Percentiles rank a stretch among this genome's conserved stretches.
Evolutionary conservation across 2,888 invertebrate species (phyloP).

Genomic region (Diadegma fenestrale): DNA sequence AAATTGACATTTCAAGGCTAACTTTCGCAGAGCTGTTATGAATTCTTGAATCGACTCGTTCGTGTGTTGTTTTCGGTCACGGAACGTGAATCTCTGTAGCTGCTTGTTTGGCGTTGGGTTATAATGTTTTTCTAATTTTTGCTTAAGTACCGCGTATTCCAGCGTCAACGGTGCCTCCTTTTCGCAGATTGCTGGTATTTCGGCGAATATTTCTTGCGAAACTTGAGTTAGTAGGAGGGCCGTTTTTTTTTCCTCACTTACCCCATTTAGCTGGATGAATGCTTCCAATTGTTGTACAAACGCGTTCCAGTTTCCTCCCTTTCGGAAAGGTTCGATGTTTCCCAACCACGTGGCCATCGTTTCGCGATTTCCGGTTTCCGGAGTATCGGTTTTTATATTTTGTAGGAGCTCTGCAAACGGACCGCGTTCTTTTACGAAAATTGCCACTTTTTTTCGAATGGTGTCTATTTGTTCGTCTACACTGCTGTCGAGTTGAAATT

Average conservation of each 20-base stretch:
- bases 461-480: slow-evolving; percentile 9
- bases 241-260: slow-evolving; percentile 16
- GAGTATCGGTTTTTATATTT: slow-evolving; percentile 3
- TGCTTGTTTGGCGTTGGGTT: slow-evolving; percentile 36
- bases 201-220: slow-evolving; percentile 34
- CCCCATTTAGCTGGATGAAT: slow-evolving; percentile 29
- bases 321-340: slow-evolving; percentile 41
- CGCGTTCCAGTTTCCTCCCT: slow-evolving; percentile 31
- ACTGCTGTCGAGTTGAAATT: slow-evolving; percentile 5
- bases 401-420: slow-evolving; percentile 14
- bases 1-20: slow-evolving; percentile 47
- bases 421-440: slow-evolving; percentile 17
- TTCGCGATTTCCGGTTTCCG: slow-evolving; percentile 15
- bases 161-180: slow-evolving; percentile 13
- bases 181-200: slow-evolving; percentile 39
- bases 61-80: slow-evolving; percentile 35
- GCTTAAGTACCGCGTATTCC: slow-evolving; percentile 3
- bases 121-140: slow-evolving; percentile 24
- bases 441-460: slow-evolving; percentile 22
- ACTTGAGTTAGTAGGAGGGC: slow-evolving; percentile 32
- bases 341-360: slow-evolving; percentile 34
- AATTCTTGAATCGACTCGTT: slow-evolving; percentile 50
- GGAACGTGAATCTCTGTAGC: slow-evolving; percentile 40
- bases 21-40: slow-evolving; percentile 31
- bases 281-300: slow-evolving; percentile 42